phyloP scores from a whole-genome alignment of 2,888 invertebrate genomes.

The Xestoiulus laeticollis region DNA sequence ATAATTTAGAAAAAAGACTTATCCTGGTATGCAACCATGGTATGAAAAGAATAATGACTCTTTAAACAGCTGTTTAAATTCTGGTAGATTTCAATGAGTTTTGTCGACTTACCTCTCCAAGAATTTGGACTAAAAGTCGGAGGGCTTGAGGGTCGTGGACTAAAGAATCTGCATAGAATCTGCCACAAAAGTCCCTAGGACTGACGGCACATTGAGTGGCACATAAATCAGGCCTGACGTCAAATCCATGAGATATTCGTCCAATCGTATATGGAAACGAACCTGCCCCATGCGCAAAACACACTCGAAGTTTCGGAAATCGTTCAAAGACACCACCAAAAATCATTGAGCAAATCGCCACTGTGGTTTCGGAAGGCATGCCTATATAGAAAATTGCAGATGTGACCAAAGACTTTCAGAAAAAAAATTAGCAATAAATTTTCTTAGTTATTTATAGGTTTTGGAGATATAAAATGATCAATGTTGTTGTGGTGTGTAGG shows the following conservation, averaged over 20 bases:
- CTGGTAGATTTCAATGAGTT: not conserved
- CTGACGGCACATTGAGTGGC: slow-evolving; percentile 64
- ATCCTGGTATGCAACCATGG: no score
- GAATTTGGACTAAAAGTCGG: slow-evolving; percentile 65
- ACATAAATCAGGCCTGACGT: slow-evolving; percentile 69
- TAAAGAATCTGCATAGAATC: slow-evolving; percentile 67
- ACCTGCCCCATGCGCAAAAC: slow-evolving; percentile 69
- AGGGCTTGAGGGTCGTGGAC: slow-evolving; percentile 67
- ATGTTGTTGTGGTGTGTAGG: no score
- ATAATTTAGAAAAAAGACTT: no score
- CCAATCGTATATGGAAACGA: slow-evolving; percentile 69
- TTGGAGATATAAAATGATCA: no score
- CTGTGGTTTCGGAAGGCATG: slow-evolving; percentile 70
- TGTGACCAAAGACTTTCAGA: not conserved
- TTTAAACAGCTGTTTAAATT: no score
- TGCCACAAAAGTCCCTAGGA: slow-evolving; percentile 65
- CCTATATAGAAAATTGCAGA: slow-evolving; percentile 60
- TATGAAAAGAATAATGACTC: no score
- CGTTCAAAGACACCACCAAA: slow-evolving; percentile 69
- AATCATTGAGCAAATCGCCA: slow-evolving; percentile 67
- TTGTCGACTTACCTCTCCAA: slow-evolving; percentile 65
- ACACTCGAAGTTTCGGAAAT: slow-evolving; percentile 63
- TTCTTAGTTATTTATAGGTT: no score
- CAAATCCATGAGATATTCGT: slow-evolving; percentile 66
- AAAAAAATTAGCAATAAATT: not conserved